Evolutionary conservation across 1,140 invertebrate species (phyloP), one percentile per base, ranked within the genome.

Genomic region (Armadillidium nasatum): DNA sequence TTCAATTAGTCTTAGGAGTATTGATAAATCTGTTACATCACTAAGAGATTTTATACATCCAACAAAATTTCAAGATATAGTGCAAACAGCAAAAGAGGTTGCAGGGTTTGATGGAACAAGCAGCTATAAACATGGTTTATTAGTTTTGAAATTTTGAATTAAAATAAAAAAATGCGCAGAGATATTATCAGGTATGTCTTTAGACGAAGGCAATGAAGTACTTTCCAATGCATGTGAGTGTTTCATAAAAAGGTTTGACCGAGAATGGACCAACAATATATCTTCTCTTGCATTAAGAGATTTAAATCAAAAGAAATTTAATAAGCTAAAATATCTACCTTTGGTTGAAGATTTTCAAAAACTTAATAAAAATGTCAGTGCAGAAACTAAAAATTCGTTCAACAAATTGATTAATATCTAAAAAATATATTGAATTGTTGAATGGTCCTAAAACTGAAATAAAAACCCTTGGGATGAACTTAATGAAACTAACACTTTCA

Each of bases 111-210:
- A 60, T 19, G 50, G 50, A 2, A 19, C 19, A 19, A 15, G 11
- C 11, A 13, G 1, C 11, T 60, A 2, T 60, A 19, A 60, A 60
- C 11, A 19, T 15, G 50, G 22, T 10, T 72, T n/a, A n/a, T 10
- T 72, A 7, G 71, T 50, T 0, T 72, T 72, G 15, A 72, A 72
- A 43, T 9, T 72, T 10, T 6, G 71, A 7, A 44, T 19, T 50
- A 22, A 19, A 2, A 19, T 72, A 10, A 72, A 72, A 50, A 72
- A 72, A 23, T 72, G 71, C 6, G 71, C 71, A 2, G n/a, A 19
- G 22, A 72, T 72, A 7, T 23, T 46, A 6, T 46, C 44, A 23
- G 71, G 44, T 10, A 2, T 19, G 44, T 22, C n/a, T 7, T 22
- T 72, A 21, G 44, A 33, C 6, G 33, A 72, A 19, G 71, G 71